phyloP scores from a whole-genome alignment of 2,797 vertebrate species.

The Helicolenus hilgendorfi region DNA sequence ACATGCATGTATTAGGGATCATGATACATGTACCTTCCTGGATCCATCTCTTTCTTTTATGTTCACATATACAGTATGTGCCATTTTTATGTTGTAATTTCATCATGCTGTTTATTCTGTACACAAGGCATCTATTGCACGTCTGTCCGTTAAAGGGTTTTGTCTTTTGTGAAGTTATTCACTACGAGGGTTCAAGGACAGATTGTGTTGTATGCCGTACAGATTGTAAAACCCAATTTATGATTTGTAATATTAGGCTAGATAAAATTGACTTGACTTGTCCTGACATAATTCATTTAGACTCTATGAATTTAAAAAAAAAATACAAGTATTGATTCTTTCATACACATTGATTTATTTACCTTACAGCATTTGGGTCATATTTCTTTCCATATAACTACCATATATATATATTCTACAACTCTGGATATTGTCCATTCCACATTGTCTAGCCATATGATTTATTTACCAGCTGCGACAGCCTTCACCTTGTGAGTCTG shows the following conservation, averaged over 20 bases:
- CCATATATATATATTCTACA: not conserved
- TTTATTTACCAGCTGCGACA: not conserved
- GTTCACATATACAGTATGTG: not conserved
- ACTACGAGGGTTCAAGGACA: not conserved
- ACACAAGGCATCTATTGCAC: not conserved
- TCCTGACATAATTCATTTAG: not conserved
- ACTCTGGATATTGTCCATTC: not conserved
- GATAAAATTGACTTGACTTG: not conserved
- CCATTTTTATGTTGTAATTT: not conserved
- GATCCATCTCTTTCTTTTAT: not conserved
- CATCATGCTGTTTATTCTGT: not conserved
- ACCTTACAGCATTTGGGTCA: not conserved
- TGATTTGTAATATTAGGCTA: not conserved
- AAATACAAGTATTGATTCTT: not conserved
- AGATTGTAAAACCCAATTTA: not conserved
- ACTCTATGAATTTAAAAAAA: not conserved
- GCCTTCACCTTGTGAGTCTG: not conserved
- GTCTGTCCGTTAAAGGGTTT: not conserved
- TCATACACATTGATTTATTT: not conserved
- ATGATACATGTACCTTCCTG: too few species aligned
- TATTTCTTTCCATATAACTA: not conserved
- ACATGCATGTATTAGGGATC: not conserved
- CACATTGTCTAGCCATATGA: not conserved
- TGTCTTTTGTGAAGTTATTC: not conserved
- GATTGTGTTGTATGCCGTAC: not conserved